phyloP scores from a whole-genome alignment of 2,797 vertebrate species.

The Sebastes baramenuke region DNA sequence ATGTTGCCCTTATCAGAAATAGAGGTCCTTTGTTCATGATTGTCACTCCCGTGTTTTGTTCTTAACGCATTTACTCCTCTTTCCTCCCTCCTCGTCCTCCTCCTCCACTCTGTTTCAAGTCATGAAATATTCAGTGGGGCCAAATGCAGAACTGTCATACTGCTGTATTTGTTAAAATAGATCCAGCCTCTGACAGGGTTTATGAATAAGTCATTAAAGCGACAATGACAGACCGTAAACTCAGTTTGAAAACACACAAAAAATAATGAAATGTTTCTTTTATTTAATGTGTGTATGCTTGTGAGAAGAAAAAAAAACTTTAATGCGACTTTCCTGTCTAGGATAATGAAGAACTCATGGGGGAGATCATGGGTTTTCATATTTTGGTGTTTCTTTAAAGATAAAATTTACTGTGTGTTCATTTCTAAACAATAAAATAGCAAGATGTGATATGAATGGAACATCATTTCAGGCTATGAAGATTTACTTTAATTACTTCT shows the following conservation, averaged over 20 bases:
- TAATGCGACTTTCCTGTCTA: slow-evolving; percentile 25
- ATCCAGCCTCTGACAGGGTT: slow-evolving; percentile 42
- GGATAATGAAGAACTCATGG: slow-evolving; percentile 1
- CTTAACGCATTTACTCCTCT: not conserved
- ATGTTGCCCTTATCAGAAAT: not conserved
- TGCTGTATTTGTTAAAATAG: slow-evolving; percentile 54
- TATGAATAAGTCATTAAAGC: slow-evolving; percentile 67
- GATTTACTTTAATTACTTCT: not conserved
- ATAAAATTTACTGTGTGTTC: not conserved
- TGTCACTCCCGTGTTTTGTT: not conserved
- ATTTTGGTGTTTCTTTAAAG: not conserved
- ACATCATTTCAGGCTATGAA: not conserved
- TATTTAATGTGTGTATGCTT: not conserved
- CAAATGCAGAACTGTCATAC: slow-evolving; percentile 54
- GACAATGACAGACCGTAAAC: slow-evolving; percentile 42
- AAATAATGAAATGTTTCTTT: slow-evolving; percentile 27
- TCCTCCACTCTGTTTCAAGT: slow-evolving; percentile 3
- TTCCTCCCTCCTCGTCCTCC: not conserved
- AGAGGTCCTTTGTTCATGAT: not conserved
- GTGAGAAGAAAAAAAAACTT: not conserved
- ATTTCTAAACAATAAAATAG: not conserved
- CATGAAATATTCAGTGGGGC: slow-evolving; percentile 60
- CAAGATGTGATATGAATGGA: slow-evolving; percentile 12
- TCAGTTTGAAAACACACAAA: slow-evolving; percentile 28
- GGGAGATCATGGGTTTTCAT: not conserved